phyloP scores from a whole-genome alignment of 2,797 vertebrate species.

The Microhierax caerulescens region DNA sequence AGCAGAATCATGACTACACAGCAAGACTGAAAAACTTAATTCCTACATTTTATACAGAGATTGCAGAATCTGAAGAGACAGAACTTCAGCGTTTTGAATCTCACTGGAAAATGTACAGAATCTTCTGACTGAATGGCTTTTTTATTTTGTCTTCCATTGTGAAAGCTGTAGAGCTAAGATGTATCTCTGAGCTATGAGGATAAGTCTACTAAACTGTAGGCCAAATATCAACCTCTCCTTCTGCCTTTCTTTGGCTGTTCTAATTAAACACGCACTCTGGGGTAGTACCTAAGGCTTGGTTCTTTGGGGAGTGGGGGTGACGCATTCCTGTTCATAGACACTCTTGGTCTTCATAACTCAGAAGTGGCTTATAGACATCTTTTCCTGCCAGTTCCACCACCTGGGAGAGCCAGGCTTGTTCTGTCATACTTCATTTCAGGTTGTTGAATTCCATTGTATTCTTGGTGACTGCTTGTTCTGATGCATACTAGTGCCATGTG shows the following conservation, averaged over 20 bases:
- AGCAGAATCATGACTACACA: not conserved
- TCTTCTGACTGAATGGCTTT: not conserved
- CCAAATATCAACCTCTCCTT: not conserved
- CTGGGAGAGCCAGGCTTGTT: not conserved
- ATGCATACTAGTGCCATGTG: not conserved
- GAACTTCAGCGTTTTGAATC: not conserved
- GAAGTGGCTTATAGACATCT: not conserved
- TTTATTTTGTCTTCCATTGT: not conserved
- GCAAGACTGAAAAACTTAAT: not conserved
- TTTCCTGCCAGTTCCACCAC: not conserved
- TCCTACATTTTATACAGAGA: not conserved
- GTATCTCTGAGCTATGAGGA: not conserved
- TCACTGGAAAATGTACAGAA: not conserved
- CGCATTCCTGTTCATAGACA: not conserved
- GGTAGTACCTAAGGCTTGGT: not conserved
- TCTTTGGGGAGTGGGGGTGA: not conserved
- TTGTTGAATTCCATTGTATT: not conserved
- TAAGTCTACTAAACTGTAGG: not conserved
- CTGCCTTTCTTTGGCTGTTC: not conserved
- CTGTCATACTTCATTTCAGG: not conserved
- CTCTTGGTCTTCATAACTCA: not conserved
- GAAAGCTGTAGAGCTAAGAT: not conserved
- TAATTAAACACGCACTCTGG: not conserved
- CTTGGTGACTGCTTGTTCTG: not conserved
- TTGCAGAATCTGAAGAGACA: not conserved